phyloP scores from a whole-genome alignment of 2,797 vertebrate genomes.

The Distichodus sexfasciatus region DNA sequence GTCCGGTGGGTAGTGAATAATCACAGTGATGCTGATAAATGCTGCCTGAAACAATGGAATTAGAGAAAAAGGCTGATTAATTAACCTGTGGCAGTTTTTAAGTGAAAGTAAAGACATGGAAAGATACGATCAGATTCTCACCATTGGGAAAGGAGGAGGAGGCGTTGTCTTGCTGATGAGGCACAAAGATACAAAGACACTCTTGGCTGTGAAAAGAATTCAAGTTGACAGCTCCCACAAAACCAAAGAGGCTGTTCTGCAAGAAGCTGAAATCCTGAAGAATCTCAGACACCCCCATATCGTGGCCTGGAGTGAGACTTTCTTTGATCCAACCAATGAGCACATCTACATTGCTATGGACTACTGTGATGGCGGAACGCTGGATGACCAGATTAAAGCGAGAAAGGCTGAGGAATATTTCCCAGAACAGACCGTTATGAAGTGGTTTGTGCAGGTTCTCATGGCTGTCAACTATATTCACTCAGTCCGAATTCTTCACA shows the following conservation, averaged over 20 bases:
- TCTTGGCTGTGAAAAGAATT: conserved; percentile 76
- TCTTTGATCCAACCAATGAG: conserved; percentile 60
- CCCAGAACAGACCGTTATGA: conserved; percentile 66
- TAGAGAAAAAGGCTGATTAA: neutral
- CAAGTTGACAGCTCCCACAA: conserved; percentile 56
- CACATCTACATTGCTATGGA: conserved; percentile 77
- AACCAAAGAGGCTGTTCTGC: conserved; percentile 63
- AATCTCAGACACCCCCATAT: conserved; percentile 73
- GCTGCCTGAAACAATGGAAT: neutral
- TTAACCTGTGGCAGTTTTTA: neutral
- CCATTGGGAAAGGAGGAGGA: conserved; percentile 71
- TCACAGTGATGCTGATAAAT: too few relatives aligned
- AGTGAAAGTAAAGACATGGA: conserved; percentile 63
- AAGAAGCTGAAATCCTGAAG: conserved; percentile 75
- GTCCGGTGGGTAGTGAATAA: too few relatives aligned
- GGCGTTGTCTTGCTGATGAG: conserved; percentile 78
- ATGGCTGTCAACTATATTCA: conserved; percentile 76
- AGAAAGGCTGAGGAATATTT: conserved; percentile 61
- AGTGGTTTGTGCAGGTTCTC: conserved; percentile 76
- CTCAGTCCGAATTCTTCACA: conserved; percentile 72
- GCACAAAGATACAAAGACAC: conserved; percentile 59
- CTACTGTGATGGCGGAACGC: conserved; percentile 78
- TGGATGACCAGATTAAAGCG: conserved; percentile 73
- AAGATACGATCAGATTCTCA: conserved; percentile 68
- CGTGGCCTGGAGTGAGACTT: conserved; percentile 71